Evolutionary conservation across 2,888 invertebrate genomes (phyloP), one percentile per base, ranked within the genome.

Genomic region (Thyatira batis): DNA sequence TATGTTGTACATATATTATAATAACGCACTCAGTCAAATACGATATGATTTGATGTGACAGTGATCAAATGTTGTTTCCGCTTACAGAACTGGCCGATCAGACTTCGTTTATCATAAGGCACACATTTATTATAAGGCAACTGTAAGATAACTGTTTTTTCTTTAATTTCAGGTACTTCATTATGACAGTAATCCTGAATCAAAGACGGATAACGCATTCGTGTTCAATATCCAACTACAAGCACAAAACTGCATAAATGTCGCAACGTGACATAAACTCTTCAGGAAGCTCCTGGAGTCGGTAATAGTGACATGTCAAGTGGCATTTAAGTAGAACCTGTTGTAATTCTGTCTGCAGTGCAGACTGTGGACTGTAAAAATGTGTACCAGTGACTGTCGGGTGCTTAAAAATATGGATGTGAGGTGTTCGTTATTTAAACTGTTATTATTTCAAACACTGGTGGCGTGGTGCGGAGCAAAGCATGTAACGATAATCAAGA

Each of bases 401-500:
- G 81, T 84, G 78, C 73, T 84, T 52, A 80, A 74, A 77, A 90
- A 85, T 70, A 89, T 89, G 89, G 84, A 86, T 71, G 82, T 87
- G 80, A 79, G 84, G 80, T 87, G 87, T 85, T 81, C 82, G 49
- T 77, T 90, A 63, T 90, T 88, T 58, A 89, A 87, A 82, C 79
- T 91, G 50, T 73, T 92, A 65, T 71, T 92, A 58, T 90, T 92
- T 67, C 89, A 89, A 86, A 80, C 84, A 70, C 70, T 89, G 76
- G 84, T 89, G 61, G 79, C 80, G 68, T 84, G 87, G 84, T 91
- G 91, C 60, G 78, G 80, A 61, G 89, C 87, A 30, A 91, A 89
- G 66, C 83, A 86, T 54, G 78, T 90, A 54, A 79, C 84, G 69
- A 76, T 82, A 70, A 67, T 74, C 45, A 57, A 59, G 21, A 69